Base-by-base conservation (phyloP, 2,888 invertebrate genomes). In the Stenurella melanura region DNA sequence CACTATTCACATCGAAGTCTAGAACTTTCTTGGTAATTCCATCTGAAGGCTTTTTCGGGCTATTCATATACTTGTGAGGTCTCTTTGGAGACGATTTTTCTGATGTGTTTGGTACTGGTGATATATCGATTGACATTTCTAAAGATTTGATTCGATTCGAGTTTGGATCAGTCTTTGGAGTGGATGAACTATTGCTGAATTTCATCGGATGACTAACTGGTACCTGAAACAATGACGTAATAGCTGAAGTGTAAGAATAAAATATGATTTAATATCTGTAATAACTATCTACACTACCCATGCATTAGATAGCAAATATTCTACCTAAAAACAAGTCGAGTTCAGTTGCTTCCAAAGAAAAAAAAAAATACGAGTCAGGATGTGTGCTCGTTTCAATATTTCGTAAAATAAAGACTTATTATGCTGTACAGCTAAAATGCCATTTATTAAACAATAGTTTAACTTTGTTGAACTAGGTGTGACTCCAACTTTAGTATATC, bases 71-170 rank as follows among this genome's bases (percentile, higher is more conserved):
- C 26, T 70, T 57, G 18, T 56, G 50, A 21, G 18, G 18, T 15
- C 30, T 54, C 21, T 68, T 69, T 50, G 50, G 10, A 30, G 64
- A 12, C n/a, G 15, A 11, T 12, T 18, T 58, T 26, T 50, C 54
- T 0, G 66, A 17, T 30, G 66, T 75, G 30, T 9, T 17, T 66
- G 26, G 21, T 19, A 78, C 63, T 60, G 74, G 74, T 11, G 78
- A 74, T 76, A 78, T 78, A 34, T 78, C 78, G 12, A 78, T 74
- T 11, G 78, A 74, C 64, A 63, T 71, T 21, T 69, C 72, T 12
- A 74, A 72, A 18, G 72, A 61, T 67, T 61, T 74, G 9, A 69
- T 9, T 54, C 12, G 57, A 54, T 19, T 75, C 54, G 66, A 60
- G 26, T 60, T 12, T 9, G 57, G 9, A 63, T 67, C 42, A 2